Conservation (phyloP, 1,140 invertebrate species). For the Periplaneta americana region DNA sequence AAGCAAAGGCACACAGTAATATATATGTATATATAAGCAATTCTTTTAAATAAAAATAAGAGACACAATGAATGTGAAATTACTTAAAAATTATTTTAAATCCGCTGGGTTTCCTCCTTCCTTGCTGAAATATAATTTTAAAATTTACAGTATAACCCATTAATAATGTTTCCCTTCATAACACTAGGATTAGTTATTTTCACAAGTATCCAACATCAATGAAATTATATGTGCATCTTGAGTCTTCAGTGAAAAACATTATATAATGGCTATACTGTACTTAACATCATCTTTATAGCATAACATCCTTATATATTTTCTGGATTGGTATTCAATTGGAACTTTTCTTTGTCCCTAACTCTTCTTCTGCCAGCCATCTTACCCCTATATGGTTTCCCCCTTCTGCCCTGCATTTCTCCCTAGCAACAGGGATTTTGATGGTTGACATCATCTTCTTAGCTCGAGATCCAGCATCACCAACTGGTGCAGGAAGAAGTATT, state of each 20-base stretch:
- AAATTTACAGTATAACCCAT: neutral
- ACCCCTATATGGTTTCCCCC: neutral
- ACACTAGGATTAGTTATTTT: neutral
- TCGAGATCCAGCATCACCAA: neutral
- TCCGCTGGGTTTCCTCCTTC: neutral
- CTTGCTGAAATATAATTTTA: neutral
- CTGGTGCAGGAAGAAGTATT: conserved; percentile 27
- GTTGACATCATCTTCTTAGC: neutral
- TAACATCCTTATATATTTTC: neutral
- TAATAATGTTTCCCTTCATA: neutral
- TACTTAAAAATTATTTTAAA: neutral
- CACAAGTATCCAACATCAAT: neutral
- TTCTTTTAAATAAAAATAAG: neutral
- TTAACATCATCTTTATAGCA: neutral
- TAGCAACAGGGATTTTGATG: neutral
- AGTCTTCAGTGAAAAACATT: neutral
- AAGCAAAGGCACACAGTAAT: neutral
- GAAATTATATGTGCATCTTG: neutral
- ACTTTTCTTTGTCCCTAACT: neutral
- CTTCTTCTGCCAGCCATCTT: neutral
- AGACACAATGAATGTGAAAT: neutral
- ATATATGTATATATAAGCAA: too few species aligned
- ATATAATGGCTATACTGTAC: neutral
- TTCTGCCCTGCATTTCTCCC: neutral
- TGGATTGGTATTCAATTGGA: neutral